Percentiles rank a stretch among this genome's conserved stretches.
phyloP scores from a whole-genome alignment of 2,113 vertebrate species.

The Oryctolagus cuniculus region DNA sequence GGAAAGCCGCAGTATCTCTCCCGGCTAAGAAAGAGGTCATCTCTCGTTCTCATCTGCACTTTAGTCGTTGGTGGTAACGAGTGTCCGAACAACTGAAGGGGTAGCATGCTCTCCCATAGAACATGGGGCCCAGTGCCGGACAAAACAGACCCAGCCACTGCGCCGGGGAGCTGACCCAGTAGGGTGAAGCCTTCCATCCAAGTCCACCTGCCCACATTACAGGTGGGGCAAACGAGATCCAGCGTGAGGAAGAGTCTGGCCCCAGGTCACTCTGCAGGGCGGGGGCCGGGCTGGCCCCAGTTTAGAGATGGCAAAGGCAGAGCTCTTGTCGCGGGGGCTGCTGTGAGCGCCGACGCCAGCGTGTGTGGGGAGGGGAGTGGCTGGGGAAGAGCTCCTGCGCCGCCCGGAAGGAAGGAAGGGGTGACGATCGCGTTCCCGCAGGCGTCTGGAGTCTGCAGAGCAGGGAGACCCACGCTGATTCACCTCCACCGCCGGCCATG shows the following conservation, averaged over 20 bases:
- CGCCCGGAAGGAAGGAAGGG: background rate
- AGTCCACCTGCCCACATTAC: background rate
- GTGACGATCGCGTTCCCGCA: background rate
- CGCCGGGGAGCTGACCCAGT: background rate
- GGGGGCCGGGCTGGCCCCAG: constrained; percentile 23
- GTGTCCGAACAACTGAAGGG: background rate
- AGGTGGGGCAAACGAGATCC: background rate
- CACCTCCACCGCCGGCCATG: background rate
- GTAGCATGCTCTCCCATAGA: background rate
- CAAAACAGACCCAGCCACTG: background rate
- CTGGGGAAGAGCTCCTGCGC: background rate
- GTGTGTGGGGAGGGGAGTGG: background rate
- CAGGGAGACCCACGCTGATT: constrained; percentile 37
- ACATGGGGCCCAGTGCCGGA: fast-evolving
- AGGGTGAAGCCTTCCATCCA: background rate
- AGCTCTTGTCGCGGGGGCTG: background rate
- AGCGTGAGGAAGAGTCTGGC: background rate
- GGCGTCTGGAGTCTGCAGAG: background rate
- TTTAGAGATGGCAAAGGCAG: constrained; percentile 25
- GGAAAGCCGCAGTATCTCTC: background rate
- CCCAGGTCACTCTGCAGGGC: background rate
- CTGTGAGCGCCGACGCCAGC: background rate
- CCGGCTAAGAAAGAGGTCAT: background rate
- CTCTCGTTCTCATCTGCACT: background rate
- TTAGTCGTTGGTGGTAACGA: background rate